Evolutionary conservation across 1,140 invertebrate species (phyloP).

Genomic region (Drosophila subobscura): DNA sequence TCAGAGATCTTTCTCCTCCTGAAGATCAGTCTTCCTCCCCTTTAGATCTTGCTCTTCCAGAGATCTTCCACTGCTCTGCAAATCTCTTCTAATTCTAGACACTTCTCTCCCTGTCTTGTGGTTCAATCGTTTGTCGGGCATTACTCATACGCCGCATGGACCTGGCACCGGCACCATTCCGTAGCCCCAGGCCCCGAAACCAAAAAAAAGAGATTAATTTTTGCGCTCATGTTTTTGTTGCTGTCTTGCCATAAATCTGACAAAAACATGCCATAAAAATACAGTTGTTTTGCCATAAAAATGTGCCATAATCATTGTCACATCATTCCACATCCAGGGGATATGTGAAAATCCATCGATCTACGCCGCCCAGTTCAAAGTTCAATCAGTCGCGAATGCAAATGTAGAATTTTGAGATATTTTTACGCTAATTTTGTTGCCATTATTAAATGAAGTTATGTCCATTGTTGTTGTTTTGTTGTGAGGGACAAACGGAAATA

Average conservation of each 20-base stretch:
- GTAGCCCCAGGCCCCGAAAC: not conserved
- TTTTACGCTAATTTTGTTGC: constrained; percentile 36
- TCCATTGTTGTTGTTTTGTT: constrained; percentile 15
- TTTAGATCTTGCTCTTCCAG: too few species aligned
- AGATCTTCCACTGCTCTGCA: not conserved
- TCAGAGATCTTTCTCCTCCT: not conserved
- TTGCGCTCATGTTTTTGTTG: constrained; percentile 3
- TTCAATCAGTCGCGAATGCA: constrained; percentile 33
- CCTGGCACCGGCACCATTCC: not conserved
- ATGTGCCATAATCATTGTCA: constrained; percentile 37
- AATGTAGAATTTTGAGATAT: constrained; percentile 18
- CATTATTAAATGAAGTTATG: constrained; percentile 47
- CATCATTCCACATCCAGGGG: constrained; percentile 7
- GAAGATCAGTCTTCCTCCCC: not conserved
- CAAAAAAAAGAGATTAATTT: constrained; percentile 17
- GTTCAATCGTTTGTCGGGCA: constrained; percentile 12
- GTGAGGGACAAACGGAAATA: constrained; percentile 20
- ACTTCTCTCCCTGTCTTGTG: not conserved
- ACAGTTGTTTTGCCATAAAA: constrained; percentile 53
- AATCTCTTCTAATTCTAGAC: not conserved
- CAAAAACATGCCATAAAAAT: constrained; percentile 57
- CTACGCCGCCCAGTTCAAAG: constrained; percentile 42
- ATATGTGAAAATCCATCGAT: constrained; percentile 5
- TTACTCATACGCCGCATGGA: constrained; percentile 59
- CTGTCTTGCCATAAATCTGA: constrained; percentile 49